phyloP scores from a whole-genome alignment of 2,113 vertebrate genomes.

The Cyanistes caeruleus region DNA sequence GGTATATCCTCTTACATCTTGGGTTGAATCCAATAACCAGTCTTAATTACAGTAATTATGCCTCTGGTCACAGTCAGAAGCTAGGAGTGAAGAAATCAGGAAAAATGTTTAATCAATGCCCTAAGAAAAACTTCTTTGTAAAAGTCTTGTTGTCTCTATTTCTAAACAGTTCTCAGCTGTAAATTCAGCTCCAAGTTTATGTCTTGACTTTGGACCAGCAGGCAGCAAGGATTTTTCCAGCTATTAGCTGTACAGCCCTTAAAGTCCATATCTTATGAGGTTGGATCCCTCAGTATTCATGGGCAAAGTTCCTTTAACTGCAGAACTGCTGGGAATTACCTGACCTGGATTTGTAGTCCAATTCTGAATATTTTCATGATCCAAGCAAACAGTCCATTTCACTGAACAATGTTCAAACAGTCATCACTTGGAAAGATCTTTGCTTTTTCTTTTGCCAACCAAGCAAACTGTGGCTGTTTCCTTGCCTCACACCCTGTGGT shows the following conservation, averaged over 20 bases:
- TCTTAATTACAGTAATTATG: slow-evolving; percentile 58
- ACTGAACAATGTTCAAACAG: background rate
- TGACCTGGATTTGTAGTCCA: background rate
- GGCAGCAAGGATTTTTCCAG: background rate
- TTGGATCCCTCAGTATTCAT: background rate
- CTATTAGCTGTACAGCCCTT: background rate
- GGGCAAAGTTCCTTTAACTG: background rate
- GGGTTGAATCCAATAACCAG: slow-evolving; percentile 52
- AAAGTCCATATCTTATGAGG: background rate
- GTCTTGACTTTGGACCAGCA: background rate
- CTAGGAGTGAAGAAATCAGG: background rate
- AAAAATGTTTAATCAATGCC: background rate
- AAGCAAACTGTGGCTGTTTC: background rate
- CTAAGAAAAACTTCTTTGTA: background rate
- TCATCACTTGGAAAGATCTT: background rate
- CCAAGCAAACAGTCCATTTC: background rate
- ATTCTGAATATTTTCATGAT: background rate
- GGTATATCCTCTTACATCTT: slow-evolving; percentile 57
- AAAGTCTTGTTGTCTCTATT: background rate
- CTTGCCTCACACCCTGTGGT: background rate
- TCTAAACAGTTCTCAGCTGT: background rate
- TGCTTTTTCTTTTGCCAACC: background rate
- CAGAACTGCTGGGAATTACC: background rate
- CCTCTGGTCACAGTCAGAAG: slow-evolving; percentile 25
- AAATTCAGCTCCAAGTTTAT: background rate